Percentiles rank a stretch among this genome's conserved stretches.
Conservation (phyloP, 2,888 invertebrate genomes). For the Eilema sororculum region DNA sequence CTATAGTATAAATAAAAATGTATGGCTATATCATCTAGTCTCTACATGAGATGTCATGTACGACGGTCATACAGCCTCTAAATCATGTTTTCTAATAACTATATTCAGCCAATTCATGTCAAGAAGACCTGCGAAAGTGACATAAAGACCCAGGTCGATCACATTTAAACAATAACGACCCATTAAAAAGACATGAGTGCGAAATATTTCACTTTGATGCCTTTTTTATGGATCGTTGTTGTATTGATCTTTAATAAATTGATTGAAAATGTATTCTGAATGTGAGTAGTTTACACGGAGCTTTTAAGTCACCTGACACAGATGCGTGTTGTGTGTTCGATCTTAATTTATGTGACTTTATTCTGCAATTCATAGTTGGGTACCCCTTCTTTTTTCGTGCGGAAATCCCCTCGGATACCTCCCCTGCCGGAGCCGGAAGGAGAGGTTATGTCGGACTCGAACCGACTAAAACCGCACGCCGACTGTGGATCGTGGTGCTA, state of each 20-base stretch:
- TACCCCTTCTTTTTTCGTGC: no score
- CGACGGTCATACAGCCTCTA: neutral
- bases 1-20: neutral
- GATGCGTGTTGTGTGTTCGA: neutral
- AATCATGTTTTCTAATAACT: neutral
- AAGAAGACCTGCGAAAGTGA: neutral
- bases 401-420: no score
- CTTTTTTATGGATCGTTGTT: slow-evolving; percentile 1
- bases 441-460: no score
- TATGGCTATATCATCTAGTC: neutral
- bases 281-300: neutral
- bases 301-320: neutral
- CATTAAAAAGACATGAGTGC: neutral
- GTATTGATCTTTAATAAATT: neutral
- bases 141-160: neutral
- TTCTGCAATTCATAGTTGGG: no score
- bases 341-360: neutral
- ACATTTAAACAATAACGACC: neutral
- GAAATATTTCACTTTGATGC: neutral
- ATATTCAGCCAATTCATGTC: neutral
- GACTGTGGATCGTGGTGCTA: no score
- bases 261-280: neutral
- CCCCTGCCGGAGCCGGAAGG: no score
- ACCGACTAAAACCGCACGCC: no score
- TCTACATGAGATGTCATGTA: neutral